Percentiles rank a stretch among this genome's conserved stretches.
Conservation (phyloP, 2,797 vertebrate genomes). For the Epinephelus coioides region DNA sequence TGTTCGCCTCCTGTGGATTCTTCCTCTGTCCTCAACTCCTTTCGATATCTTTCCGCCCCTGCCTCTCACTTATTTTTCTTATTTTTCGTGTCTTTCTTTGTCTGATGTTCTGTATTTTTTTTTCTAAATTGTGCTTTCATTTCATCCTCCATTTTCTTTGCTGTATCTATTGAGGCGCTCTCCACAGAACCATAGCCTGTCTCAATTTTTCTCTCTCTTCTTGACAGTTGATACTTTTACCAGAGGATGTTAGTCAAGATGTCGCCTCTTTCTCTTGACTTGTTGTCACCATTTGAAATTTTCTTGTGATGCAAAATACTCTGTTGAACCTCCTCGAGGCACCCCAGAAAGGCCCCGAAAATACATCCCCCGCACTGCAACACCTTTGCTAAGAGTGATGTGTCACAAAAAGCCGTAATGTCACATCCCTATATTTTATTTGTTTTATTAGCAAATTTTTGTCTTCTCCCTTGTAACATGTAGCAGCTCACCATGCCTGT, state of each 20-base stretch:
- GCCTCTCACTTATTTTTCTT: constrained; percentile 32
- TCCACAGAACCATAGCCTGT: constrained; percentile 27
- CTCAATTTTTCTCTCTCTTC: constrained; percentile 38
- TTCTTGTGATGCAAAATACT: constrained; percentile 50
- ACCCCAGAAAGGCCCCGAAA: constrained; percentile 39
- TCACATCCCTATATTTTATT: constrained; percentile 28
- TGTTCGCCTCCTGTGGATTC: constrained; percentile 57
- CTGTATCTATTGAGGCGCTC: constrained; percentile 39
- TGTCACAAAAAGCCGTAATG: constrained; percentile 45
- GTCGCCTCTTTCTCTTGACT: constrained; percentile 48
- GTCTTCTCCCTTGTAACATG: constrained; percentile 29
- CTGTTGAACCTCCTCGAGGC: constrained; percentile 55
- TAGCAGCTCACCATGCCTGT: constrained; percentile 48
- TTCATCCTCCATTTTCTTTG: constrained; percentile 42
- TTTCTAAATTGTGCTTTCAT: constrained; percentile 39
- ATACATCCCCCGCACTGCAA: constrained; percentile 40
- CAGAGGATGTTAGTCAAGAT: constrained; percentile 56
- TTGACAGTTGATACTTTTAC: constrained; percentile 61
- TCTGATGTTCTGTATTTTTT: constrained; percentile 3
- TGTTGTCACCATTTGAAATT: constrained; percentile 51
- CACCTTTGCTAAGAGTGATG: constrained; percentile 13
- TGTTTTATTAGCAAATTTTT: constrained; percentile 24
- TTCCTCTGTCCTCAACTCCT: constrained; percentile 55
- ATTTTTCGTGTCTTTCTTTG: constrained; percentile 13
- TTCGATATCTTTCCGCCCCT: constrained; percentile 31